Conservation (phyloP, 2,113 vertebrate genomes). For the Microtus montanus region DNA sequence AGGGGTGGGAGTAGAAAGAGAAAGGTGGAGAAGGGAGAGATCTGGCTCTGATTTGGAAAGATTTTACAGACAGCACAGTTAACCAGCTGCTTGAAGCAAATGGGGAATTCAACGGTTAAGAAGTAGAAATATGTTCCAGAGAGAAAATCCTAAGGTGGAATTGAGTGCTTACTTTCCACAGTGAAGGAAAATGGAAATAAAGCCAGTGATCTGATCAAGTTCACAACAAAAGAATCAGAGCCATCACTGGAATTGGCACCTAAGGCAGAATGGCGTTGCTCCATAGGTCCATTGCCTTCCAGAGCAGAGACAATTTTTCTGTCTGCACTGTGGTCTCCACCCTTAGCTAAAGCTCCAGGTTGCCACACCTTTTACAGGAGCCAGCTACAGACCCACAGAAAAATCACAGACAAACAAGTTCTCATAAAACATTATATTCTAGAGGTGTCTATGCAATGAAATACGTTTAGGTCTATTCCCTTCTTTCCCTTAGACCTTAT, state of each 20-base stretch:
- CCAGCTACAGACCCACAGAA: background rate
- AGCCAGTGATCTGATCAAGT: background rate
- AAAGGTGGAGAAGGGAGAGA: background rate
- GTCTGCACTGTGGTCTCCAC: background rate
- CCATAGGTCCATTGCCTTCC: background rate
- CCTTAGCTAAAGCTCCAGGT: background rate
- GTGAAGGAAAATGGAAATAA: background rate
- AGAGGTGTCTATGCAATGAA: background rate
- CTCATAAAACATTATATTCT: background rate
- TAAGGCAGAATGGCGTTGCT: background rate
- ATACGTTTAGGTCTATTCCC: background rate
- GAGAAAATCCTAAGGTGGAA: background rate
- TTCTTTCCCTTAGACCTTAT: background rate
- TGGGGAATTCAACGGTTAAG: background rate
- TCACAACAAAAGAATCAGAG: constrained; percentile 1
- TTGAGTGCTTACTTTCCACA: background rate
- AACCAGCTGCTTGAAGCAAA: background rate
- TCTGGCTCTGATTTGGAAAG: background rate
- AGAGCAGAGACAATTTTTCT: background rate
- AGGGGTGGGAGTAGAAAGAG: background rate
- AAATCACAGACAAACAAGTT: background rate
- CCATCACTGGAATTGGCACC: background rate
- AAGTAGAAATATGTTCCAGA: background rate
- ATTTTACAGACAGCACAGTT: background rate
- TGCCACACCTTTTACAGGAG: constrained; percentile 58